Percentiles rank a stretch among this genome's conserved stretches.
Evolutionary conservation across 2,888 invertebrate species (phyloP).

Genomic region (Carabus problematicus): DNA sequence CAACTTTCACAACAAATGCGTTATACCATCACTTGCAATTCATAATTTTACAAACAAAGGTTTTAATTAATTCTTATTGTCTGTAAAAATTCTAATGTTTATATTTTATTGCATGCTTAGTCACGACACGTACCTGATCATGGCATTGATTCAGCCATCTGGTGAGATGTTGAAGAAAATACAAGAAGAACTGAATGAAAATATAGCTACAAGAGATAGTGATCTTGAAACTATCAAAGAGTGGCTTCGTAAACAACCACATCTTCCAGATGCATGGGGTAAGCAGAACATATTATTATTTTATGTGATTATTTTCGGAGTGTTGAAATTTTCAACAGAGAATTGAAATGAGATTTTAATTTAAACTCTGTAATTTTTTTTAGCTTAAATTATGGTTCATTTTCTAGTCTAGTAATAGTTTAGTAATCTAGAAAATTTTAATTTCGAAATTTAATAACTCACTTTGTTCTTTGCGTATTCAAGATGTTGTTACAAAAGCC

Average conservation of each 20-base stretch:
- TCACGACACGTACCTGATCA: constrained; percentile 51
- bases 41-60: no score
- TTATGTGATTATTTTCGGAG: no score
- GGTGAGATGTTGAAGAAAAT: constrained; percentile 60
- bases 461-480: not conserved
- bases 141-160: constrained; percentile 61
- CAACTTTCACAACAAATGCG: no score
- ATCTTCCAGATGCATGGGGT: constrained; percentile 73
- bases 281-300: constrained; percentile 46
- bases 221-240: constrained; percentile 71
- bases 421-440: no score
- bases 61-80: not conserved
- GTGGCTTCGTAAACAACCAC: constrained; percentile 73
- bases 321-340: no score
- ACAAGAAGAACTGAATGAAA: constrained; percentile 62
- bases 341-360: no score
- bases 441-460: not conserved
- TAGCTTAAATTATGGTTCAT: no score
- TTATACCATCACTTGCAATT: no score
- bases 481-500: not conserved
- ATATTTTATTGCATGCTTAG: constrained; percentile 1
- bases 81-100: not conserved
- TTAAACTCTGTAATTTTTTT: no score
- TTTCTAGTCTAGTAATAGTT: no score
- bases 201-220: constrained; percentile 62